Conservation (phyloP, 2,113 vertebrate genomes). For the Nerophis ophidion region DNA sequence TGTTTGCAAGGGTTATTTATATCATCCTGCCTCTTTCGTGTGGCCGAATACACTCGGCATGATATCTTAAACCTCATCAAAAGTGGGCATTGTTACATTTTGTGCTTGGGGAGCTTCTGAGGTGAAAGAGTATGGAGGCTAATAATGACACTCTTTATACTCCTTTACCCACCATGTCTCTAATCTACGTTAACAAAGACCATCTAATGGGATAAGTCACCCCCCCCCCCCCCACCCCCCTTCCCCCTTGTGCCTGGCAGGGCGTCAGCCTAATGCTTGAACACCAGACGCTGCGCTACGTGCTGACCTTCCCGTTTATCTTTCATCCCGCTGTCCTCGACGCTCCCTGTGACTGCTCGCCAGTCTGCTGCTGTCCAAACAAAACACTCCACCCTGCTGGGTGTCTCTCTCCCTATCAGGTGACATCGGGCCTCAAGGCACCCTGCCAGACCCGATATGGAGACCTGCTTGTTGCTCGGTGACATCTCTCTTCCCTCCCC, state of each 20-base stretch:
- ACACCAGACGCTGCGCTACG: constrained; percentile 26
- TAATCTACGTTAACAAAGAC: constrained; percentile 46
- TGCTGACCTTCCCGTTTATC: constrained; percentile 53
- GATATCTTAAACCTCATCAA: neutral
- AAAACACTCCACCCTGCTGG: constrained; percentile 41
- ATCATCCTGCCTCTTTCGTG: too few relatives aligned
- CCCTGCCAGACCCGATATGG: constrained; percentile 57
- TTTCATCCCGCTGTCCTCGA: constrained; percentile 33
- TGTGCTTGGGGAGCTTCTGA: neutral
- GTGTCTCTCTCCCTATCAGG: constrained; percentile 49
- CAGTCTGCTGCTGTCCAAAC: constrained; percentile 29
- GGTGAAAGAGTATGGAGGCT: neutral
- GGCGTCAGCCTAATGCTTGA: constrained; percentile 22
- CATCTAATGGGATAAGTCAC: constrained; percentile 56
- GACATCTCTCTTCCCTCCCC: constrained; percentile 26
- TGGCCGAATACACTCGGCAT: too few relatives aligned
- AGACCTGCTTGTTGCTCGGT: constrained; percentile 54
- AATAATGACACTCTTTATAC: constrained; percentile 28
- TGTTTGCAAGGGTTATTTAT: too few relatives aligned
- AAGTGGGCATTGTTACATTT: neutral
- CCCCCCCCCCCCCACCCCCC: too few relatives aligned
- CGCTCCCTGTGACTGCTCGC: constrained; percentile 17
- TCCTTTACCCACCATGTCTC: constrained; percentile 29
- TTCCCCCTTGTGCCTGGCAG: constrained; percentile 17
- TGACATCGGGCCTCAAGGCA: constrained; percentile 56